phyloP scores from a whole-genome alignment of 2,888 invertebrate genomes.

The Notodonta dromedarius region DNA sequence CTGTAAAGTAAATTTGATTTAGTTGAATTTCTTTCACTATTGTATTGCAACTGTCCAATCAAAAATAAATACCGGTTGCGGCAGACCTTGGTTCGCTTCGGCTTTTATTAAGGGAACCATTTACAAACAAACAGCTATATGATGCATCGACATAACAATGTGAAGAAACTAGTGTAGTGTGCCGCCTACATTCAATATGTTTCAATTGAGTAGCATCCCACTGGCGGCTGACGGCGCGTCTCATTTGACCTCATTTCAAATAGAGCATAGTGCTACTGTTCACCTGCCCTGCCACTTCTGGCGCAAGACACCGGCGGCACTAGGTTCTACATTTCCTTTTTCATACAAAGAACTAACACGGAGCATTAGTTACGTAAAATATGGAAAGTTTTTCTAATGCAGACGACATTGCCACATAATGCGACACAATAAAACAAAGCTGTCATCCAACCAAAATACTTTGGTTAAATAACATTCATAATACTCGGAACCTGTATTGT shows the following conservation, averaged over 20 bases:
- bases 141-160: slow-evolving; percentile 39
- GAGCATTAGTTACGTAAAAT: background rate
- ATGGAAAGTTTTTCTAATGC: background rate
- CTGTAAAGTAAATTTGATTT: slow-evolving; percentile 6
- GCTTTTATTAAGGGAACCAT: slow-evolving; percentile 19
- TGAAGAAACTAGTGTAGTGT: slow-evolving; percentile 41
- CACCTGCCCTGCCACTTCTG: slow-evolving; percentile 56
- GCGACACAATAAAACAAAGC: background rate
- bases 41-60: slow-evolving; percentile 17
- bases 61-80: slow-evolving; percentile 13
- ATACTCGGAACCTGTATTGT: background rate
- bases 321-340: background rate
- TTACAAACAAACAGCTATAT: slow-evolving; percentile 33
- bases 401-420: background rate
- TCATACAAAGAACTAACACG: background rate
- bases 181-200: slow-evolving; percentile 61
- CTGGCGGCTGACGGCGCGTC: slow-evolving; percentile 50
- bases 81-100: slow-evolving; percentile 17
- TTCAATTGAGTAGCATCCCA: slow-evolving; percentile 66
- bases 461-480: background rate
- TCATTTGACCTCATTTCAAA: slow-evolving; percentile 67
- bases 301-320: slow-evolving; percentile 21
- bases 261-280: slow-evolving; percentile 44
- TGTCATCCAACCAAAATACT: background rate
- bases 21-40: slow-evolving; percentile 6